These are phyloP conservation scores for Patella vulgata DNA, from an alignment of 1,140 invertebrate genomes.

Conservation along the genomic window DNA sequence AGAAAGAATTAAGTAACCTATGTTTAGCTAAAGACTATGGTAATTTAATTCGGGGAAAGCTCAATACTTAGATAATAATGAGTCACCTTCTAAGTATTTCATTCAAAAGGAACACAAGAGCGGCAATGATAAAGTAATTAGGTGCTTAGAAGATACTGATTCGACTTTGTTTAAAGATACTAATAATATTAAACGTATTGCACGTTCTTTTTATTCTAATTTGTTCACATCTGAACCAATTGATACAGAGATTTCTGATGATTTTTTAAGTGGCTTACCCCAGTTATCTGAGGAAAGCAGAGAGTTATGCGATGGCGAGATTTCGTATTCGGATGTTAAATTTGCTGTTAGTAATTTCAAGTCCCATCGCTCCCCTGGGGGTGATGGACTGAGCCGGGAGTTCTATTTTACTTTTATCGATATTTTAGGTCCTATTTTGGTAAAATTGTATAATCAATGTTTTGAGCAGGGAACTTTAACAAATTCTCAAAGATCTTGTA, in stretches of 20 bases:
- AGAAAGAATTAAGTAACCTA: conserved; percentile 23
- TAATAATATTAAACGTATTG: too few relatives aligned
- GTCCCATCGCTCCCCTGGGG: conserved; percentile 35
- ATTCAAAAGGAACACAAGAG: conserved; percentile 22
- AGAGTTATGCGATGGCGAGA: conserved; percentile 15
- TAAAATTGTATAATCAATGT: conserved; percentile 16
- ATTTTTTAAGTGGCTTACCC: conserved; percentile 35
- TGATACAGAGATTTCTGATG: conserved; percentile 12
- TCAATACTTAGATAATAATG: conserved; percentile 26
- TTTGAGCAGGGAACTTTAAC: conserved; percentile 28
- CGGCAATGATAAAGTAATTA: conserved; percentile 22
- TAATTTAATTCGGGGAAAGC: conserved; percentile 18
- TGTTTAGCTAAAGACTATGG: conserved; percentile 17
- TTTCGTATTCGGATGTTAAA: conserved; percentile 25
- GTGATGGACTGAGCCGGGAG: conserved; percentile 37
- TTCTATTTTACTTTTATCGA: conserved; percentile 40
- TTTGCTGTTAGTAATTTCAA: conserved; percentile 23
- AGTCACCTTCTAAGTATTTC: conserved; percentile 29
- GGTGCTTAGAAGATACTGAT: too few relatives aligned
- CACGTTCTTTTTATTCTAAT: conserved; percentile 32
- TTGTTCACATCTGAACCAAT: conserved; percentile 32
- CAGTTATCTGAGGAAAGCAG: conserved; percentile 12
- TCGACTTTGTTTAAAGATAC: too few relatives aligned
- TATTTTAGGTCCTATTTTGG: conserved; percentile 26
- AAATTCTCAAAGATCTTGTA: conserved; percentile 23